Evolutionary conservation across 2,797 vertebrate genomes (phyloP).

Genomic region (Brachyalestes nurse): DNA sequence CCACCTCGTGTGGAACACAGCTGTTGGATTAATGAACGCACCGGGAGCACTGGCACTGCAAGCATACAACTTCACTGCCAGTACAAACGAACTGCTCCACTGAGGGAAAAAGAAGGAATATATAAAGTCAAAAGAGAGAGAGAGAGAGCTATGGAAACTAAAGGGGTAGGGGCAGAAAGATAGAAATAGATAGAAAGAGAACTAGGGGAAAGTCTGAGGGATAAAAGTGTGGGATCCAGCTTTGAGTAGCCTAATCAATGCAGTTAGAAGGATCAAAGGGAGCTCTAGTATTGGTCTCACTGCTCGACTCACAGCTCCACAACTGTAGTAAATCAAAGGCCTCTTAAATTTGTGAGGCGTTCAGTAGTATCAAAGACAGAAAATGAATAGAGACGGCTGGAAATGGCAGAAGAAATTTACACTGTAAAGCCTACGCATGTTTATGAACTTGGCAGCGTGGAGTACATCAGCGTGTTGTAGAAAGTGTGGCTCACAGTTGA

Average conservation of each 20-base stretch:
- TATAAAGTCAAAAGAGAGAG: constrained; percentile 36
- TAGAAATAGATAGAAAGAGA: not conserved
- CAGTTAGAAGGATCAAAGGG: constrained; percentile 34
- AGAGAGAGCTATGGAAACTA: not conserved
- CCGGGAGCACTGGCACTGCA: constrained; percentile 52
- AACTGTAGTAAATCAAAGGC: constrained; percentile 28
- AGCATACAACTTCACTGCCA: constrained; percentile 47
- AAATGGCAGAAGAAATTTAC: constrained; percentile 27
- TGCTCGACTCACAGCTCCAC: not conserved
- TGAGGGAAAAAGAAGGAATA: constrained; percentile 41
- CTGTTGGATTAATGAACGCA: constrained; percentile 60
- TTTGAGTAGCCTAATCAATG: constrained; percentile 30
- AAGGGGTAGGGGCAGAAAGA: not conserved
- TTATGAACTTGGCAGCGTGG: constrained; percentile 28
- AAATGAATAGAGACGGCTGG: constrained; percentile 7
- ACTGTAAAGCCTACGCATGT: constrained; percentile 3
- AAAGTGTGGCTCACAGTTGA: constrained; percentile 20
- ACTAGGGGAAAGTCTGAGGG: not conserved
- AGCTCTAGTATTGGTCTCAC: not conserved
- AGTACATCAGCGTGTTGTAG: constrained; percentile 14
- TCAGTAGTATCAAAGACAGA: constrained; percentile 33
- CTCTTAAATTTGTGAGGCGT: constrained; percentile 20
- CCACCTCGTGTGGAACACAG: constrained; percentile 52
- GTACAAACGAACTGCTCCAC: constrained; percentile 52
- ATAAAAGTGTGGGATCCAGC: constrained; percentile 2